Evolutionary conservation across 2,888 invertebrate genomes (phyloP), one percentile per base, ranked within the genome.

Genomic region (Machimus rusticus): DNA sequence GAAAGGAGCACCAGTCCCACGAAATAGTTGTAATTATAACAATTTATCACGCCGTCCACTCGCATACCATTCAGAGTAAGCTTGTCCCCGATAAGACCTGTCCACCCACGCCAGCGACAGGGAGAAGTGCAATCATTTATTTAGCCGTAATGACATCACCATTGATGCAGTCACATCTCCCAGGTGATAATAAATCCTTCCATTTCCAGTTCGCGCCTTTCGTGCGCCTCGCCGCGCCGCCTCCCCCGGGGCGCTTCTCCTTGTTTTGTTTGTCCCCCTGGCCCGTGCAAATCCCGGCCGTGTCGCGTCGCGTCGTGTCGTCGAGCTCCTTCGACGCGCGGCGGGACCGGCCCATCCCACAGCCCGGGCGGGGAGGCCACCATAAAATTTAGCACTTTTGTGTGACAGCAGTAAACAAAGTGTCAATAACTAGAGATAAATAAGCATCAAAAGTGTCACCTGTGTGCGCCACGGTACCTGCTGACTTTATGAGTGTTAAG

Each of bases 361-460:
- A 85, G 43, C n/a, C 31, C 43, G 39, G 43, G 37, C 74, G 43
- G 74, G 57, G 74, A 85, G 39, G 46, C 43, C 85, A 43, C 86
- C 86, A 81, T 88, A 88, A 88, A 88, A 88, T 88, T 88, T 86
- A 86, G 79, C 86, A 46, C 57, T 88, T 28, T 79, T 86, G 88
- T 86, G 74, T 81, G 88, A 86, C 88, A 86, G 39, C 88, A 79
- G 81, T 88, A 86, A 88, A 88, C 86, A 88, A 88, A 88, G 81
- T 79, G 81, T 88, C 88, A 88, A 86, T 88, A 88, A 86, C 74
- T 31, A 74, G 74, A 85, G 85, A 85, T 85, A 85, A 85, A 85
- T 85, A 85, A 85, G 74, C 74, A 43, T 85, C 85, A 85, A 85
- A 74, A 74, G 43, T 74, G 85, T 74, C 85, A 74, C 2, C 39